phyloP scores from a whole-genome alignment of 2,888 invertebrate genomes.

The Muschampia plurimacula region DNA sequence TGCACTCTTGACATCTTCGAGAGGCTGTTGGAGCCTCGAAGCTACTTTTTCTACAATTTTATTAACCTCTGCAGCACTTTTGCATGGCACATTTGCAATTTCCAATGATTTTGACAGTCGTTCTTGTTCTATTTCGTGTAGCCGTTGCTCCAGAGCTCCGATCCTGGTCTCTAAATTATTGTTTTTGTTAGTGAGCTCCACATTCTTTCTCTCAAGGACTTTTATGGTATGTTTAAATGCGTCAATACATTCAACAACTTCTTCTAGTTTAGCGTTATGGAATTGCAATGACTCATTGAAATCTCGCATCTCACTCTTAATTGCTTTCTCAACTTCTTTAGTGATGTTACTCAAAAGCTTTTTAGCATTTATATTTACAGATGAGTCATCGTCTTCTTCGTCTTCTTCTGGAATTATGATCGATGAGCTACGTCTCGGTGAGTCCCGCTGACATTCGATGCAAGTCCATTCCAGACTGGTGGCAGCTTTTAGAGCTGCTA shows the following conservation, averaged over 20 bases:
- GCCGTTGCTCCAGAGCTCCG: slow-evolving; percentile 10
- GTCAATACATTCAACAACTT: background rate
- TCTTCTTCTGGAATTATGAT: slow-evolving; percentile 5
- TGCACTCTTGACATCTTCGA: slow-evolving; percentile 1
- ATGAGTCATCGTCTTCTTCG: background rate
- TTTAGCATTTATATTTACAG: background rate
- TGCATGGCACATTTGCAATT: background rate
- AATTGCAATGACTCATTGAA: background rate
- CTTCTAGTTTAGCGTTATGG: background rate
- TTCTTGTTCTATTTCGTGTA: slow-evolving; percentile 5
- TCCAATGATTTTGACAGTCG: background rate
- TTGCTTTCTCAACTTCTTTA: slow-evolving; percentile 1
- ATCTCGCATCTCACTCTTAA: background rate
- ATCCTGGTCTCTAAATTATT: background rate
- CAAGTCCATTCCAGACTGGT: background rate
- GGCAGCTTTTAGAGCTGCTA: background rate
- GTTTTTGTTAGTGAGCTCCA: background rate
- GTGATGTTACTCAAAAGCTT: background rate
- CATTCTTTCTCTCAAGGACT: background rate
- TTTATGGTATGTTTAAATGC: slow-evolving; percentile 5
- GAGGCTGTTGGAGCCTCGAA: background rate
- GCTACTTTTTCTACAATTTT: slow-evolving; percentile 22
- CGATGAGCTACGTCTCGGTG: background rate
- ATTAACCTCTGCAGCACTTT: background rate
- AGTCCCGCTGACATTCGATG: slow-evolving; percentile 1